Base-by-base conservation (phyloP, 2,113 vertebrate genomes). In the Crocuta crocuta region DNA sequence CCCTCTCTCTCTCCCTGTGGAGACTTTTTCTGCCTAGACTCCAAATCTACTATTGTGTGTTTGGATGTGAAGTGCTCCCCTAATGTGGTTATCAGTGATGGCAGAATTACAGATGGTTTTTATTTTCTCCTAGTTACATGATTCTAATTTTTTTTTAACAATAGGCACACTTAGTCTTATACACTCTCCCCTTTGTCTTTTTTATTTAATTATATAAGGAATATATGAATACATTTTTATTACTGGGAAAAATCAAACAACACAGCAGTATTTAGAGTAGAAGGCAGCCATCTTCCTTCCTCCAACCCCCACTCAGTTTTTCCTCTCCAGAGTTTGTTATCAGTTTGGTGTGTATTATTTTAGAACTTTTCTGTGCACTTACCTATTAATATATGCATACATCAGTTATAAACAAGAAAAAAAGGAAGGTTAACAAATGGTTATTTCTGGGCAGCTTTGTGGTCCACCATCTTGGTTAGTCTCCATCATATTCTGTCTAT, bases 91-190 rank as follows among this genome's bases (percentile, higher is more conserved):
- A 58, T n/a, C 5, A 65, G n/a, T 85, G 43, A 53, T 66, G 39
- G 61, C 53, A 78, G 61, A 53, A 70, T 58, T 76, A 82, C 17
- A n/a, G 48, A 81, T 78, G 26, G 16, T 26, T 91, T 85, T 91
- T 73, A 58, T 93, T 91, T 89, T 83, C 71, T 90, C 55, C 45
- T 92, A 66, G 39, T 70, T 89, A 61, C 6, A 21, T 13, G 21
- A 71, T 71, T 89, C 26, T 88, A 74, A 82, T 71, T 89, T 95
- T 76, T 76, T 74, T 88, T 84, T 65, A 91, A 91, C 39, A 88
- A 10, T 88, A 6, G 31, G 3, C 2, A 31, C 19, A 43, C 55
- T 10, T 48, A 71, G 39, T 84, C 21, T 66, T 96, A 50, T 1
- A 26, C 17, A 39, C 13, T 82, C 39, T 83, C n/a, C 50, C 10